A percentile compares a stretch with the other conserved stretches of the same genome.
These are phyloP conservation scores for Petrosia ficiformis DNA, from an alignment of 37 sponge, comb jelly and placozoan genomes.

Conservation along the genomic window DNA sequence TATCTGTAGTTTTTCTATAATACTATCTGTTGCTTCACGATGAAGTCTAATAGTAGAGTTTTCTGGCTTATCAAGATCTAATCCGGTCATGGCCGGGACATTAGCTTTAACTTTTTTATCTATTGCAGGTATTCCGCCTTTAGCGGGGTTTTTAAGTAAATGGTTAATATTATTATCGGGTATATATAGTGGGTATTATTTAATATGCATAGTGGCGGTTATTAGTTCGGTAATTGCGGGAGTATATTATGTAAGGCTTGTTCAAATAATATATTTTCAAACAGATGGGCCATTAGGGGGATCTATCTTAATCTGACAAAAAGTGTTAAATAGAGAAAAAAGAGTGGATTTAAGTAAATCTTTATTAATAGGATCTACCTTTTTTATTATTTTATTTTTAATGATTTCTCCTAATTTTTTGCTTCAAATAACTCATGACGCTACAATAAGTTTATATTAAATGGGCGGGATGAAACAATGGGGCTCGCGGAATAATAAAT, in stretches of 20 bases:
- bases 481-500: no score
- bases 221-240: slow-evolving; percentile 71
- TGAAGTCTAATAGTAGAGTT: slow-evolving; percentile 51
- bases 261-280: slow-evolving; percentile 79
- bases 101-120: slow-evolving; percentile 64
- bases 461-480: no score
- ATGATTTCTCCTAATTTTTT: slow-evolving; percentile 53
- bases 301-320: slow-evolving; percentile 66
- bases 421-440: slow-evolving; percentile 57
- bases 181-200: slow-evolving; percentile 67
- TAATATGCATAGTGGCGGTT: slow-evolving; percentile 51
- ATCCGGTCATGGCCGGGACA: slow-evolving; percentile 58
- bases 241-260: slow-evolving; percentile 81
- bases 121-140: slow-evolving; percentile 66
- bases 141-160: slow-evolving; percentile 75
- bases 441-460: slow-evolving; percentile 59
- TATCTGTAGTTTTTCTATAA: slow-evolving; percentile 68
- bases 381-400: slow-evolving; percentile 59
- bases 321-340: slow-evolving; percentile 4
- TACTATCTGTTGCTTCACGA: slow-evolving; percentile 52
- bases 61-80: slow-evolving; percentile 62
- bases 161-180: slow-evolving; percentile 63
- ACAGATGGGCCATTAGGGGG: no score
- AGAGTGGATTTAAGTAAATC: slow-evolving; percentile 34
- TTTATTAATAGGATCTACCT: slow-evolving; percentile 40